Evolutionary conservation across 2,113 vertebrate species (phyloP).

Genomic region (Scomber japonicus): DNA sequence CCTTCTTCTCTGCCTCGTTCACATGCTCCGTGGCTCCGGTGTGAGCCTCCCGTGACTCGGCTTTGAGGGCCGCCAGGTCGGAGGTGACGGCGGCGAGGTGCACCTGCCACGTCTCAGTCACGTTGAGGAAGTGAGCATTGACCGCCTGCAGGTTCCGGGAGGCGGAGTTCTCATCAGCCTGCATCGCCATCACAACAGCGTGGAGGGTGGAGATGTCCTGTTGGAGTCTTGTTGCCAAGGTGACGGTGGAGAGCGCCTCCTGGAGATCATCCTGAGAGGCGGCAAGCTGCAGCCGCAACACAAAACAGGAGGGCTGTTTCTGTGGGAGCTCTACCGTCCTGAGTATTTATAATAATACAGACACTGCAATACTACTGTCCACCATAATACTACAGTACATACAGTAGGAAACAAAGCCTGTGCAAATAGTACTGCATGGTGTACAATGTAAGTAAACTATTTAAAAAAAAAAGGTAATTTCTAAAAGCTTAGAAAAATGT

Average conservation of each 20-base stretch:
- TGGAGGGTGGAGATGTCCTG: constrained; percentile 87
- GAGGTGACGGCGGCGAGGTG: constrained; percentile 82
- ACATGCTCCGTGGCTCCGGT: constrained; percentile 85
- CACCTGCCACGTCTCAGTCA: constrained; percentile 88
- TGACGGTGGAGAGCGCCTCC: constrained; percentile 83
- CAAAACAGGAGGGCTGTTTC: constrained; percentile 88
- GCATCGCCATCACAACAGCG: constrained; percentile 79
- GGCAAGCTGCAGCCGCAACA: constrained; percentile 95
- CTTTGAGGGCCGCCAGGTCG: constrained; percentile 86
- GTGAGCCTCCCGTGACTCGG: constrained; percentile 86
- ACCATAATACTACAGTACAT: not conserved
- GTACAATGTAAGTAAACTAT: not conserved
- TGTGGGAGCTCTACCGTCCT: constrained; percentile 59
- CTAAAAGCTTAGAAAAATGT: too few species aligned
- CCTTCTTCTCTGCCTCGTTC: constrained; percentile 88
- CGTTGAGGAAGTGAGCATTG: constrained; percentile 87
- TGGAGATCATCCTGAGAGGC: constrained; percentile 87
- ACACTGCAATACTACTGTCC: too few species aligned
- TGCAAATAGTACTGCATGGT: not conserved
- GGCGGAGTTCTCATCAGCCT: constrained; percentile 84
- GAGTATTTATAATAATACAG: constrained; percentile 11
- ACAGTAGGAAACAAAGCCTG: not conserved
- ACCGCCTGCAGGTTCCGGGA: constrained; percentile 84
- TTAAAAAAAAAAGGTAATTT: not conserved
- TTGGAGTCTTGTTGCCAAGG: constrained; percentile 86